Conservation (phyloP, 2,113 vertebrate species). For the Martes martes region DNA sequence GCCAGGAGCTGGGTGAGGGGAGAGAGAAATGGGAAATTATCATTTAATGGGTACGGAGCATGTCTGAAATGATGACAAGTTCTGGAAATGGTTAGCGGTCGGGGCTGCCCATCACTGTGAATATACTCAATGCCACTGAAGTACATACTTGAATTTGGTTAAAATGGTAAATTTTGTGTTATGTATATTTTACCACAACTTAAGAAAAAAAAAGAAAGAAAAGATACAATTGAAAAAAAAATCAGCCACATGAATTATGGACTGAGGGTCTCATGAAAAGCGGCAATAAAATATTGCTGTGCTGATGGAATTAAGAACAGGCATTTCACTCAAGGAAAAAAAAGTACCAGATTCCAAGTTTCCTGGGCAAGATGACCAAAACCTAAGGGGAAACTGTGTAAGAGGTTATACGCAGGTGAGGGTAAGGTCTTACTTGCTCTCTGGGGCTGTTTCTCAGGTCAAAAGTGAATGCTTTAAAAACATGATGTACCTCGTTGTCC, state of each 20-base stretch:
- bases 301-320: not conserved
- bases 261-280: not conserved
- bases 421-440: not conserved
- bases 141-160: not conserved
- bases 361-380: constrained; percentile 35
- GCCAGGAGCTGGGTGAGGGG: not conserved
- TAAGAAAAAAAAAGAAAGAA: not conserved
- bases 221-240: not conserved
- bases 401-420: not conserved
- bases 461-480: constrained; percentile 6
- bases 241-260: not conserved
- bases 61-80: not conserved
- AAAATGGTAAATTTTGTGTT: not conserved
- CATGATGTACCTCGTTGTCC: not conserved
- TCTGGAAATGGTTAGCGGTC: not conserved
- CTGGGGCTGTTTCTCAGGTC: not conserved
- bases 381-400: fast-evolving
- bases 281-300: not conserved
- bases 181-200: not conserved
- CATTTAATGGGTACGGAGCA: not conserved
- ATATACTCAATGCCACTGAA: not conserved
- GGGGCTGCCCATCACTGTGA: not conserved
- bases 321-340: constrained; percentile 21
- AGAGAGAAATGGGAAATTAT: too few relatives aligned
- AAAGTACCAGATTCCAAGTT: not conserved